Evolutionary conservation across 2,888 invertebrate species (phyloP), one percentile per base, ranked within the genome.

Genomic region (Clivina fossor): DNA sequence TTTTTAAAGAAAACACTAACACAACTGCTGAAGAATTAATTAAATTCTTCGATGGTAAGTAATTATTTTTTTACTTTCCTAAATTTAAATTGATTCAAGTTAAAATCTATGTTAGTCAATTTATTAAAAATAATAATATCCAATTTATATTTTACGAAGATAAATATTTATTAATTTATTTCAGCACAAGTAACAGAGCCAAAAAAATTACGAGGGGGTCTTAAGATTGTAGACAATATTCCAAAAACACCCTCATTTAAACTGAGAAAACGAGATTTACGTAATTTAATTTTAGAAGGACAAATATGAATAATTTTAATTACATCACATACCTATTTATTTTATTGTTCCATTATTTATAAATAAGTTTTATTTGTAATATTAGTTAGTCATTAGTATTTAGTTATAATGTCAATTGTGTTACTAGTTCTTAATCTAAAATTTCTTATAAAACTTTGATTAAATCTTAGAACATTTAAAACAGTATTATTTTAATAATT

Each of bases 181-280:
- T 15, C 32, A 51, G 51, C 28, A 15, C 51, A 46, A 7, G 59
- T 63, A 18, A 40, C 50, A 16, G 61, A 63, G 24, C 24, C 60
- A n/a, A 60, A 63, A 35, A 54, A 41, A 35, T 56, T 63, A 30
- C 9, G 62, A 22, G 62, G 43, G 9, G 63, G 63, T 4, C 50
- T 62, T 7, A 57, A 47, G 15, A 54, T 61, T 44, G 41, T 62
- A 2, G 41, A 51, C 11, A 18, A 58, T 11, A 37, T 63, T 4
- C 60, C 59, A 15, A 60, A 56, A 22, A 61, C 63, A 15, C 38
- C 59, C 1, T 58, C 41, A 20, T 28, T 19, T 18, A 50, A 50
- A 32, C 13, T 40, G 8, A 16, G 30, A 50, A 50, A 41, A 38
- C n/a, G 15, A 37, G 37, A 13, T 37, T 13, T 37, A 9, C n/a